Conservation (phyloP, 2,113 vertebrate species). For the Triplophysa rosa region DNA sequence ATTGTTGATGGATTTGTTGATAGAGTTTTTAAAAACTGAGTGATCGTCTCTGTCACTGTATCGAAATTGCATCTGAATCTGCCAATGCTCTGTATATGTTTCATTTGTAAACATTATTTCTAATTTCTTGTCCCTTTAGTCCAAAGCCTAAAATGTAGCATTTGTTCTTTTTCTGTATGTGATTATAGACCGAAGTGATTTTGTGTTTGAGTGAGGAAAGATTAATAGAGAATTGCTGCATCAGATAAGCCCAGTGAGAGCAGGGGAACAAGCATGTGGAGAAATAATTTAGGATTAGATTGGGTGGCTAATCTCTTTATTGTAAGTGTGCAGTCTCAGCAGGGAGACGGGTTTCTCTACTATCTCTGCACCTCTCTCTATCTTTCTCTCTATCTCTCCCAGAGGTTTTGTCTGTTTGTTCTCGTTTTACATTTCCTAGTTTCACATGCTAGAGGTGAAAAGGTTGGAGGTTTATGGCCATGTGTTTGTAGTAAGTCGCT, state of each 20-base stretch:
- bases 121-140: neutral
- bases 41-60: neutral
- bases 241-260: slow-evolving; percentile 82
- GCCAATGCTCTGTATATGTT: neutral
- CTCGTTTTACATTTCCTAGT: slow-evolving; percentile 22
- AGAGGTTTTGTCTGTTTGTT: slow-evolving; percentile 30
- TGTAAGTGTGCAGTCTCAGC: slow-evolving; percentile 88
- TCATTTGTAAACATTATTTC: neutral
- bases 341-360: slow-evolving; percentile 63
- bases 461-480: slow-evolving; percentile 13
- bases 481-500: slow-evolving; percentile 17
- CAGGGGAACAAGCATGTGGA: slow-evolving; percentile 74
- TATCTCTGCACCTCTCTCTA: slow-evolving; percentile 23
- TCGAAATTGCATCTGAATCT: neutral
- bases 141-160: neutral
- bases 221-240: slow-evolving; percentile 80
- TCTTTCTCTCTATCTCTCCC: slow-evolving; percentile 47
- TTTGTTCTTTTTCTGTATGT: neutral
- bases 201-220: slow-evolving; percentile 69
- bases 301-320: slow-evolving; percentile 90
- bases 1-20: no score
- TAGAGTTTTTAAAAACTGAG: no score
- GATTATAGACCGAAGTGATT: slow-evolving; percentile 34
- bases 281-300: slow-evolving; percentile 93
- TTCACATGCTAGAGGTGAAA: neutral